Conservation (phyloP, 2,888 invertebrate genomes). For the Megalurothrips usitatus region DNA sequence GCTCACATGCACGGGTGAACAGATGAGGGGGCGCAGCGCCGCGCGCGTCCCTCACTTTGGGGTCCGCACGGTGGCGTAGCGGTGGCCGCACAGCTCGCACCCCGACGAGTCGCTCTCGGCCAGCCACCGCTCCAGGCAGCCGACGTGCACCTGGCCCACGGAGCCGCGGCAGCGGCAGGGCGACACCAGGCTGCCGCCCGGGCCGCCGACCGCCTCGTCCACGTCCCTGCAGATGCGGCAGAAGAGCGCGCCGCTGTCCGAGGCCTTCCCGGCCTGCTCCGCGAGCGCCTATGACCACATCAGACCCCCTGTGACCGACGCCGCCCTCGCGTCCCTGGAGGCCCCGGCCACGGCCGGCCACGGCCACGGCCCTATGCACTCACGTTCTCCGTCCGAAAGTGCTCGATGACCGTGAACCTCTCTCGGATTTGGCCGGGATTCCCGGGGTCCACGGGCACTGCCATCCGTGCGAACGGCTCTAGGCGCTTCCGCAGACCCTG, state of each 20-base stretch:
- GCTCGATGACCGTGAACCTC: background rate
- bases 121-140: slow-evolving; percentile 71
- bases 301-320: no score
- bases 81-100: slow-evolving; percentile 69
- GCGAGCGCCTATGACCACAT: background rate
- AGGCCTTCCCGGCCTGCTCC: background rate
- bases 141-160: slow-evolving; percentile 66
- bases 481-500: background rate
- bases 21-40: no score
- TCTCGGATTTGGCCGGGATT: background rate
- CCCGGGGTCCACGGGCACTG: background rate
- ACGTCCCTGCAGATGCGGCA: slow-evolving; percentile 50
- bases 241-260: slow-evolving; percentile 17
- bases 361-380: background rate
- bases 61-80: slow-evolving; percentile 60
- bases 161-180: slow-evolving; percentile 60
- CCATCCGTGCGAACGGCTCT: background rate
- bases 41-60: slow-evolving; percentile 46
- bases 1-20: background rate
- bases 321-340: no score
- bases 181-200: slow-evolving; percentile 48
- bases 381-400: background rate
- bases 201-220: slow-evolving; percentile 37
- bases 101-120: slow-evolving; percentile 64
- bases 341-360: no score